A percentile compares a stretch with the other conserved stretches of the same genome.
These are phyloP conservation scores for Nyctibius grandis DNA, from an alignment of 2,797 vertebrate species.

Conservation along the genomic window DNA sequence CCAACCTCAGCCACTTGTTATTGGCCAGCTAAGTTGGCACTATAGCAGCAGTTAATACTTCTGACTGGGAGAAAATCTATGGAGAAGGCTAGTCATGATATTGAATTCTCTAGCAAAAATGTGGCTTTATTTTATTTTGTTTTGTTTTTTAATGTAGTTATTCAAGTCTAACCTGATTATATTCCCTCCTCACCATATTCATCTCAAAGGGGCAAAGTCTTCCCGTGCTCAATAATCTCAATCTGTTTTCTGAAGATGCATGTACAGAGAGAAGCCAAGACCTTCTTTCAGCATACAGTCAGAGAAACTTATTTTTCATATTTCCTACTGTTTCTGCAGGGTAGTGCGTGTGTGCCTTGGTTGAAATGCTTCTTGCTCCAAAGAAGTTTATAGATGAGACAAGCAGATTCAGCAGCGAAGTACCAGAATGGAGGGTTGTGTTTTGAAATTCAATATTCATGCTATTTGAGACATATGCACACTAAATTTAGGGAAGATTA, in stretches of 20 bases:
- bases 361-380: neutral
- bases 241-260: conserved; percentile 1
- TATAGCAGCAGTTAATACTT: neutral
- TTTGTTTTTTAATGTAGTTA: neutral
- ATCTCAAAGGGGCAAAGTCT: neutral
- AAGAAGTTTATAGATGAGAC: neutral
- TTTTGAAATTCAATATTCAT: neutral
- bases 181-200: neutral
- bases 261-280: neutral
- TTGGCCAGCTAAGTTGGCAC: neutral
- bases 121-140: neutral
- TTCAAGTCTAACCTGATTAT: neutral
- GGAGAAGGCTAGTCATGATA: neutral
- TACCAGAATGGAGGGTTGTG: neutral
- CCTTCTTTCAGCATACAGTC: neutral
- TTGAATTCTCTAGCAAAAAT: neutral
- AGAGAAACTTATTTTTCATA: neutral
- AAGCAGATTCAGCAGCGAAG: neutral
- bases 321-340: neutral
- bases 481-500: neutral
- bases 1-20: neutral
- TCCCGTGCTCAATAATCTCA: neutral
- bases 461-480: neutral
- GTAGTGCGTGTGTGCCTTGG: neutral
- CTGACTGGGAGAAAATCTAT: neutral